phyloP scores from a whole-genome alignment of 1,140 invertebrate genomes.

The Drosophila fuyamai region DNA sequence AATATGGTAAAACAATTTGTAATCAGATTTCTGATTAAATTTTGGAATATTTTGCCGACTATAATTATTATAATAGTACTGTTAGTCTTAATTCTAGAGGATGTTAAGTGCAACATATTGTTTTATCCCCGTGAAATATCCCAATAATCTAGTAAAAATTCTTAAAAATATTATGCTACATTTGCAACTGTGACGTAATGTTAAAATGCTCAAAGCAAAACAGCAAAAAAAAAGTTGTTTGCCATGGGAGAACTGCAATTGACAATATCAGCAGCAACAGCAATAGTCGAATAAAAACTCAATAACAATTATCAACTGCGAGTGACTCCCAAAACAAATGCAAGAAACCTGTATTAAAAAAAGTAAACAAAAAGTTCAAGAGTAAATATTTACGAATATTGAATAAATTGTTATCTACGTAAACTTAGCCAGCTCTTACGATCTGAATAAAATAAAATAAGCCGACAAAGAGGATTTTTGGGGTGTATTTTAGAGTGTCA shows the following conservation, averaged over 20 bases:
- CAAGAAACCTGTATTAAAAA: slow-evolving; percentile 48
- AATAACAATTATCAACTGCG: slow-evolving; percentile 69
- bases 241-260: slow-evolving; percentile 64
- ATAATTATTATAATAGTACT: too few species aligned
- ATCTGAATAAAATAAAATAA: slow-evolving; percentile 25
- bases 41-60: too few species aligned
- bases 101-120: not conserved
- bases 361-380: slow-evolving; percentile 24
- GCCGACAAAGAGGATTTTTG: slow-evolving; percentile 10
- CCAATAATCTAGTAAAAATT: not conserved
- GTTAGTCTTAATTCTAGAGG: not conserved
- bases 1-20: too few species aligned
- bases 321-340: slow-evolving; percentile 48
- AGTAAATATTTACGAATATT: slow-evolving; percentile 44
- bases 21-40: too few species aligned
- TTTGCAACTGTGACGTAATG: slow-evolving; percentile 25
- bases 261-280: slow-evolving; percentile 37
- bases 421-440: slow-evolving; percentile 10
- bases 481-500: too few species aligned
- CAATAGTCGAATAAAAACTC: slow-evolving; percentile 55
- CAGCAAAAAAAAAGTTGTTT: slow-evolving; percentile 66
- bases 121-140: not conserved
- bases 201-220: slow-evolving; percentile 28
- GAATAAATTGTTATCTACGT: slow-evolving; percentile 28
- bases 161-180: slow-evolving; percentile 14